Conservation (phyloP, 1,140 invertebrate species). For the Heliconius melpomene region DNA sequence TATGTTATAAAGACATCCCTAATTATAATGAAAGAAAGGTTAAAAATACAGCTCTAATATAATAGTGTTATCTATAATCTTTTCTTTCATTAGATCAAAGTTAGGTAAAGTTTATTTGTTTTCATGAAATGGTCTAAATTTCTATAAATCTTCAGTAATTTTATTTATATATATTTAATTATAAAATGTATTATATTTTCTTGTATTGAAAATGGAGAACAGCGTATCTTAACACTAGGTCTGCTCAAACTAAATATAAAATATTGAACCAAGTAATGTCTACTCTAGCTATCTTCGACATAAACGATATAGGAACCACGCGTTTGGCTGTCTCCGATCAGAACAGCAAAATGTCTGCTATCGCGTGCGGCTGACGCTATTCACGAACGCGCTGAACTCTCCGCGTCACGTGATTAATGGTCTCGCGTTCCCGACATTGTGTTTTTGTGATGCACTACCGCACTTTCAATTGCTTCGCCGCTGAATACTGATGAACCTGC, state of each 20-base stretch:
- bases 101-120: too few relatives aligned
- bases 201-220: too few relatives aligned
- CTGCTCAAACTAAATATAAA: not conserved
- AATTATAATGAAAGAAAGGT: too few relatives aligned
- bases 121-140: too few relatives aligned
- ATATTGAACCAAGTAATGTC: not conserved
- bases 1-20: too few relatives aligned
- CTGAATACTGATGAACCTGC: conserved; percentile 75
- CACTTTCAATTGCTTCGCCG: conserved; percentile 76
- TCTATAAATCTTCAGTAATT: too few relatives aligned
- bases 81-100: too few relatives aligned
- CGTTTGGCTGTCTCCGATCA: conserved; percentile 51
- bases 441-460: conserved; percentile 78
- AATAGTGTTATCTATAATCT: too few relatives aligned
- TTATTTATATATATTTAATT: too few relatives aligned
- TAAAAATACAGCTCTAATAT: too few relatives aligned
- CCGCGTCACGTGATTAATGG: conserved; percentile 75
- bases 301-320: not conserved
- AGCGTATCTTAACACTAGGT: too few relatives aligned
- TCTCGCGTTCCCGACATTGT: conserved; percentile 75
- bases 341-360: conserved; percentile 65
- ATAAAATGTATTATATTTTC: too few relatives aligned
- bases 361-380: conserved; percentile 72
- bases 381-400: conserved; percentile 60
- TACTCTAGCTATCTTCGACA: not conserved